These are phyloP conservation scores for Drosophila tsacasi DNA, from an alignment of 1,140 invertebrate species.

Conservation along the genomic window DNA sequence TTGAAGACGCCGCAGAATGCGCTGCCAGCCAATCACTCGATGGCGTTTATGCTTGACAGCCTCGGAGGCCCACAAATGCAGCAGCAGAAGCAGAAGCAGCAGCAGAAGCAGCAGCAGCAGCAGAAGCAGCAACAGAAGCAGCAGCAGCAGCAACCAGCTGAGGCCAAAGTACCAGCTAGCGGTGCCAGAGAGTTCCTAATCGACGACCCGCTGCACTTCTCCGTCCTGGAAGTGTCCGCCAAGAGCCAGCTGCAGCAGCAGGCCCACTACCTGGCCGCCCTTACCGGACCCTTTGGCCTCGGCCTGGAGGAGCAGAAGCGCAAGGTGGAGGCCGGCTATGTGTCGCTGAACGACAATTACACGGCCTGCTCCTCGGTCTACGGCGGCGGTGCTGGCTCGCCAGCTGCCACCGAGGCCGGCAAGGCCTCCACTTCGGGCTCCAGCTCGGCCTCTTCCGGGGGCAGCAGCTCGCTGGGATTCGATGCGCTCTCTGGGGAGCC, in stretches of 20 bases:
- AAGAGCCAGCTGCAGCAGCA: slow-evolving; percentile 42
- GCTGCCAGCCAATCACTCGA: slow-evolving; percentile 6
- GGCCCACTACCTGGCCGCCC: slow-evolving; percentile 25
- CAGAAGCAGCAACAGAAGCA: slow-evolving; percentile 9
- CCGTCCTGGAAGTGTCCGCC: slow-evolving; percentile 50
- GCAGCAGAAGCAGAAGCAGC: slow-evolving; percentile 7
- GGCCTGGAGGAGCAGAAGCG: slow-evolving; percentile 52
- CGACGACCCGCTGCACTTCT: slow-evolving; percentile 65
- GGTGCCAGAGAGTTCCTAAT: slow-evolving; percentile 66
- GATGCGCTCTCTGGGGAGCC: slow-evolving; percentile 28
- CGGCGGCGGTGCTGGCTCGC: slow-evolving; percentile 33
- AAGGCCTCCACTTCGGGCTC: slow-evolving; percentile 30
- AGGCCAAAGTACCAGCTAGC: slow-evolving; percentile 17
- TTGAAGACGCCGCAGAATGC: slow-evolving; percentile 34
- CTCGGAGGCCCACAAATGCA: slow-evolving; percentile 3
- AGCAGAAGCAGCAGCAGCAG: slow-evolving; percentile 9
- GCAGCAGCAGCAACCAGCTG: slow-evolving; percentile 13
- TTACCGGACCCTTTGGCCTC: slow-evolving; percentile 8
- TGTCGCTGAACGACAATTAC: slow-evolving; percentile 70
- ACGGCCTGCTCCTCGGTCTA: slow-evolving; percentile 72
- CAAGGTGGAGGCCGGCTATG: slow-evolving; percentile 62
- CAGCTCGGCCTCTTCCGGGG: not conserved
- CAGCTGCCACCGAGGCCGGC: slow-evolving; percentile 12
- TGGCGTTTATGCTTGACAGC: slow-evolving; percentile 36
- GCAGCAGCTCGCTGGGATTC: slow-evolving; percentile 6